Evolutionary conservation across 2,888 invertebrate genomes (phyloP).

Genomic region (Sarcophaga carnaria): DNA sequence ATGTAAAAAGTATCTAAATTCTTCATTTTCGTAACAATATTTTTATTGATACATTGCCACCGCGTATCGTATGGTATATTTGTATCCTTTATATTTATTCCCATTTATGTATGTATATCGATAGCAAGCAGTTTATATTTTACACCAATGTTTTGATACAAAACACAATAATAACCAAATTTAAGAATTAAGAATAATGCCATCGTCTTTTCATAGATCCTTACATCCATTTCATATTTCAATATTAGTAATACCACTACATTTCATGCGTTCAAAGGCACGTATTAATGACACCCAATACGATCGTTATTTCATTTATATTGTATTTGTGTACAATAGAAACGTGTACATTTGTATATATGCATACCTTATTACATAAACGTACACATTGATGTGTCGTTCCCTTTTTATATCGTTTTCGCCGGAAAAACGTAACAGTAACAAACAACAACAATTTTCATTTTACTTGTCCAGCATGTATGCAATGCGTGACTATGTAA

Average conservation of each 20-base stretch:
- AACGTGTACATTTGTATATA: not conserved
- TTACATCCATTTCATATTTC: not conserved
- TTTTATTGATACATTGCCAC: too few relatives aligned
- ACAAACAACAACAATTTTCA: not conserved
- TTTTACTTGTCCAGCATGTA: conserved; percentile 13
- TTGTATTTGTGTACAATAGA: not conserved
- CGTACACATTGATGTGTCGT: conserved; percentile 2
- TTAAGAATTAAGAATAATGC: too few relatives aligned
- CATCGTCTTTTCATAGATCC: not conserved
- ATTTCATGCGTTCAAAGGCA: conserved; percentile 9
- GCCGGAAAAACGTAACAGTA: not conserved
- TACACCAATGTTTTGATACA: too few relatives aligned
- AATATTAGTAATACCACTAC: not conserved
- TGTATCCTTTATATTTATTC: too few relatives aligned
- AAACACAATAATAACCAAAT: too few relatives aligned
- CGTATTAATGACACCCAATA: conserved; percentile 33
- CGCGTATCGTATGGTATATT: too few relatives aligned
- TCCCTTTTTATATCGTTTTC: conserved; percentile 1
- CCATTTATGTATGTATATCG: too few relatives aligned
- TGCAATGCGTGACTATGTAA: conserved; percentile 43
- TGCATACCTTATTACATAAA: not conserved
- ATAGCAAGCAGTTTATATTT: too few relatives aligned
- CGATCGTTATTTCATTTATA: conserved; percentile 13
- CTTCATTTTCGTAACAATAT: too few relatives aligned
- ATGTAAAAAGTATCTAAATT: too few relatives aligned